Base-by-base conservation (phyloP, 2,888 invertebrate species). In the Unio delphinus region DNA sequence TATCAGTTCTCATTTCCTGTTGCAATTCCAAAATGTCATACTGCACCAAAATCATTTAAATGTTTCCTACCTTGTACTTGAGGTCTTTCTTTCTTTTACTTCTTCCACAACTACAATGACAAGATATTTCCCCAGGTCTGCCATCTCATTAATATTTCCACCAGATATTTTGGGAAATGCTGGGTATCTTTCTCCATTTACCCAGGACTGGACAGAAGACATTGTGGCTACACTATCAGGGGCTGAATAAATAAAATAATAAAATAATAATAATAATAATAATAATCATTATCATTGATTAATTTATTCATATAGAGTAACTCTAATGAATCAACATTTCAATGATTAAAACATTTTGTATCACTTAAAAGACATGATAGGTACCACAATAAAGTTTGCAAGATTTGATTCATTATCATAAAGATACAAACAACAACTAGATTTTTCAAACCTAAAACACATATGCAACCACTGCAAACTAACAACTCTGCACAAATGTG, bases 121-220 rank as follows among this genome's bases (percentile, higher is more conserved):
- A 69, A 98, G 91, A 90, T 94, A 95, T 88, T 97, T 97, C 82
- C 94, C 94, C 0, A 95, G 95, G 83, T 94, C 93, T 87, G 96
- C 82, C 81, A 97, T 90, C 88, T 96, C 94, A 90, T 96, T 93
- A 34, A 92, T 88, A 84, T 95, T 96, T 68, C 95, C 94, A 68
- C 86, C 87, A 1, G 75, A 73, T 8, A 86, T 73, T 64, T 81
- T 77, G 1, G 97, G 95, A 87, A 97, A 97, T 64, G 95, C 94
- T 60, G 94, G 93, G 91, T 97, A 98, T 75, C 97, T 92, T 89
- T 98, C 97, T 23, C 94, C 93, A 86, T 96, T 95, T 34, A 98
- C 93, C 96, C 97, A 98, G 77, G 94, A 93, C 80, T 94, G 93
- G 79, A 98, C 91, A 30, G 78, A 81, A 6, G 75, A 76, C 70